These are phyloP conservation scores for Unio pictorum DNA, from an alignment of 2,888 invertebrate genomes.

Conservation along the genomic window DNA sequence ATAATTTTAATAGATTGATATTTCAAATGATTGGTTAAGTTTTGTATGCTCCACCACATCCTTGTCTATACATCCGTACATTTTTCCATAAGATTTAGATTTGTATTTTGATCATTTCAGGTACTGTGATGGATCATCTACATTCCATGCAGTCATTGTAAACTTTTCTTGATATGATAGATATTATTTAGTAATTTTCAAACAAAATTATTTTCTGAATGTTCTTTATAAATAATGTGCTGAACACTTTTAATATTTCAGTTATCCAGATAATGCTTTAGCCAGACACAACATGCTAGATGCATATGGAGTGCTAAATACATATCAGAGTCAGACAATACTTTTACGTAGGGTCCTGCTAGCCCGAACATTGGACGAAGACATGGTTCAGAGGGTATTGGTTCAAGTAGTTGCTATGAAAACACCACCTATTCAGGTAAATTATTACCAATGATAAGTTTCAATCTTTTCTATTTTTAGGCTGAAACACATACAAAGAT, in stretches of 20 bases:
- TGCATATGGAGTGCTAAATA: slow-evolving; percentile 33
- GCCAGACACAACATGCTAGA: slow-evolving; percentile 44
- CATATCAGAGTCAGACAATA: slow-evolving; percentile 28
- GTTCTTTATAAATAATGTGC: no score
- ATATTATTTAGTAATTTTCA: not conserved
- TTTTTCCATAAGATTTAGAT: no score
- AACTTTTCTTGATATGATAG: not conserved
- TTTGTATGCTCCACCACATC: no score
- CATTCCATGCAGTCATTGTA: not conserved
- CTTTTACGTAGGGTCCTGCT: slow-evolving; percentile 34
- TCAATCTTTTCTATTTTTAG: no score
- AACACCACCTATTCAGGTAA: slow-evolving; percentile 35
- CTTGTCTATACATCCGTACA: no score
- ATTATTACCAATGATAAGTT: not conserved
- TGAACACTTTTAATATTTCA: slow-evolving; percentile 1
- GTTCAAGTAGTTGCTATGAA: slow-evolving; percentile 39
- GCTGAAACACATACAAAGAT: no score
- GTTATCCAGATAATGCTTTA: slow-evolving; percentile 10
- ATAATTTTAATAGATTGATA: no score
- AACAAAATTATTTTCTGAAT: not conserved
- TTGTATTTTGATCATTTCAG: no score
- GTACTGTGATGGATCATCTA: not conserved
- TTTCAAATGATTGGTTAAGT: no score
- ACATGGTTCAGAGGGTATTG: slow-evolving; percentile 35
- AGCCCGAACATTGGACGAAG: slow-evolving; percentile 14